These are phyloP conservation scores for Ginglymostoma cirratum DNA, from an alignment of 2,113 vertebrate genomes.

Conservation along the genomic window DNA sequence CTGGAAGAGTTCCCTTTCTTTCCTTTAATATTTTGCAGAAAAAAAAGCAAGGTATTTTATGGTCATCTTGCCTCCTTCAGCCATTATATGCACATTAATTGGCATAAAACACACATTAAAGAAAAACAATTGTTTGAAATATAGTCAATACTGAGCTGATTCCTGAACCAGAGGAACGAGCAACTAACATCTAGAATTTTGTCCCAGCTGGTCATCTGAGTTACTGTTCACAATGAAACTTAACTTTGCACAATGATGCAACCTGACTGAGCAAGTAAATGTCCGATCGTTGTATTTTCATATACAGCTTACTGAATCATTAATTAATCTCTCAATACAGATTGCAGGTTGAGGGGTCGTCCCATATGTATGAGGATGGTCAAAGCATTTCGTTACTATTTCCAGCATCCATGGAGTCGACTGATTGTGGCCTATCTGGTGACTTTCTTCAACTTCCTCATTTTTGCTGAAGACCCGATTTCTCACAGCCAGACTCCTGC, in stretches of 20 bases:
- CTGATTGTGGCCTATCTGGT: constrained; percentile 91
- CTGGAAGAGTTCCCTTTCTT: not conserved
- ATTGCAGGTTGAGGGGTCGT: not conserved
- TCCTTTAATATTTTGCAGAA: not conserved
- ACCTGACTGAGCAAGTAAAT: not conserved
- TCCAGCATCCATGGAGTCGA: constrained; percentile 96
- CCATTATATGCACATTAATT: not conserved
- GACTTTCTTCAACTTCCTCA: constrained; percentile 95
- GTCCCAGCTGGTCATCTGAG: not conserved
- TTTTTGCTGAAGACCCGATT: constrained; percentile 93
- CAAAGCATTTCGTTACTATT: constrained; percentile 90
- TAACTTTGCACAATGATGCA: not conserved
- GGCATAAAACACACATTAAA: not conserved
- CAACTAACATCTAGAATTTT: not conserved
- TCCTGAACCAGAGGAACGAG: not conserved
- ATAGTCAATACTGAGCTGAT: not conserved
- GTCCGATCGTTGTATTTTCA: not conserved
- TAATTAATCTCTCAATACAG: not conserved
- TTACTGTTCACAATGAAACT: not conserved
- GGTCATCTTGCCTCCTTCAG: not conserved
- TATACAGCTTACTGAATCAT: not conserved
- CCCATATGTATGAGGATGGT: constrained; percentile 72
- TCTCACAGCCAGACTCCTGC: constrained; percentile 96
- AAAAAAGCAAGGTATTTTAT: too few species aligned
- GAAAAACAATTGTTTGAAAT: not conserved